These are phyloP conservation scores for Pseudonaja textilis DNA, from an alignment of 2,113 vertebrate genomes.

Conservation along the genomic window DNA sequence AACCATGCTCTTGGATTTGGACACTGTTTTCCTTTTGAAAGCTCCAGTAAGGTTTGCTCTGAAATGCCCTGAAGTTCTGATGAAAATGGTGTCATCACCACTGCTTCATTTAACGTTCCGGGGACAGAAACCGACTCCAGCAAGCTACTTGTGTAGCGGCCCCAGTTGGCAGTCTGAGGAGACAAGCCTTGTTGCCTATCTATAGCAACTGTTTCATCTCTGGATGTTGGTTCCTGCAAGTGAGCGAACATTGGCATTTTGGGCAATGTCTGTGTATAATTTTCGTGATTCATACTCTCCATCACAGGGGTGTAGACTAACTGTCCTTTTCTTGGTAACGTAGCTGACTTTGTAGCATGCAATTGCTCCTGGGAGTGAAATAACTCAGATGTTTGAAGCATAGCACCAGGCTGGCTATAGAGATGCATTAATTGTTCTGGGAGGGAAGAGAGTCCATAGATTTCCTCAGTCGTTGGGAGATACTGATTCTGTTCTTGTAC, in stretches of 20 bases:
- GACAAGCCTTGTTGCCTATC: constrained; percentile 77
- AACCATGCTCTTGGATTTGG: constrained; percentile 92
- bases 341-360: constrained; percentile 81
- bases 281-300: constrained; percentile 77
- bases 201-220: constrained; percentile 73
- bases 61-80: constrained; percentile 92
- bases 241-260: constrained; percentile 77
- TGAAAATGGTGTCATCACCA: constrained; percentile 83
- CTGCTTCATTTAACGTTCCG: constrained; percentile 90
- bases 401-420: constrained; percentile 86
- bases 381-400: constrained; percentile 84
- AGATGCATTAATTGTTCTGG: constrained; percentile 86
- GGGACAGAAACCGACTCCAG: constrained; percentile 94
- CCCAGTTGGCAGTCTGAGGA: constrained; percentile 77
- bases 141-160: constrained; percentile 82
- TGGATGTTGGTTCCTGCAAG: constrained; percentile 71
- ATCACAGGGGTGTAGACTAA: constrained; percentile 75
- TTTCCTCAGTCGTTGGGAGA: constrained; percentile 69
- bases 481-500: constrained; percentile 73
- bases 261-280: constrained; percentile 84
- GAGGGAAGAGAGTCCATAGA: constrained; percentile 72
- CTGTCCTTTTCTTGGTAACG: constrained; percentile 83
- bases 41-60: constrained; percentile 87
- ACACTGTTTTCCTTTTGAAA: constrained; percentile 84
- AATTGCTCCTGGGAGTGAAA: constrained; percentile 80